Conservation (phyloP, 2,888 invertebrate species). For the Elegia similella region DNA sequence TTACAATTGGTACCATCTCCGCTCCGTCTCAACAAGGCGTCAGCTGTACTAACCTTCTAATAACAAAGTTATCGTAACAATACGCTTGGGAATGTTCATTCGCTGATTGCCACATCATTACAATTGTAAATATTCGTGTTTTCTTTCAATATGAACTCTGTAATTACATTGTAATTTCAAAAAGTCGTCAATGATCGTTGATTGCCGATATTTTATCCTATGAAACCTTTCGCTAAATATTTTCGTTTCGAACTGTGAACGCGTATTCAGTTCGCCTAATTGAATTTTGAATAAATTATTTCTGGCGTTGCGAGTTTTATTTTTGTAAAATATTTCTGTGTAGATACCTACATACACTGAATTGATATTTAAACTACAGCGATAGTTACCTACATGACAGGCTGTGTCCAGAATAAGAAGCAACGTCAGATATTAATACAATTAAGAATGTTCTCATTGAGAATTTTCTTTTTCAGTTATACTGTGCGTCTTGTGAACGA, state of each 20-base stretch:
- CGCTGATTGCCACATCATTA: not conserved
- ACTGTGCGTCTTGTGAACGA: no score
- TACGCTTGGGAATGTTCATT: not conserved
- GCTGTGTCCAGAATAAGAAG: no score
- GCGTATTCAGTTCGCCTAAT: not conserved
- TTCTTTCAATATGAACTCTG: not conserved
- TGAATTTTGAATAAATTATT: not conserved
- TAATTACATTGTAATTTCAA: conserved; percentile 3
- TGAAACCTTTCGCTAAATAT: not conserved
- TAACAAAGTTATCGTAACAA: conserved; percentile 1
- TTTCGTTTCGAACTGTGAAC: not conserved
- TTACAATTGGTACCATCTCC: not conserved
- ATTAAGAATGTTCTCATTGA: no score
- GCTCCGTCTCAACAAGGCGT: not conserved
- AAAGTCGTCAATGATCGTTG: not conserved
- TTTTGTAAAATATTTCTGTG: no score
- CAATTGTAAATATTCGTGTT: conserved; percentile 6
- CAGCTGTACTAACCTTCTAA: not conserved
- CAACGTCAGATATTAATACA: no score
- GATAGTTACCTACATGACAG: no score
- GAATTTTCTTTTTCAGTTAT: no score
- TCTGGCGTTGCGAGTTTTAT: no score
- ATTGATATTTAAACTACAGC: no score
- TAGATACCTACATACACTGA: no score
- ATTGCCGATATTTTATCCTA: not conserved